Conservation (phyloP, 2,888 invertebrate species). For the Heteropelma amictum region DNA sequence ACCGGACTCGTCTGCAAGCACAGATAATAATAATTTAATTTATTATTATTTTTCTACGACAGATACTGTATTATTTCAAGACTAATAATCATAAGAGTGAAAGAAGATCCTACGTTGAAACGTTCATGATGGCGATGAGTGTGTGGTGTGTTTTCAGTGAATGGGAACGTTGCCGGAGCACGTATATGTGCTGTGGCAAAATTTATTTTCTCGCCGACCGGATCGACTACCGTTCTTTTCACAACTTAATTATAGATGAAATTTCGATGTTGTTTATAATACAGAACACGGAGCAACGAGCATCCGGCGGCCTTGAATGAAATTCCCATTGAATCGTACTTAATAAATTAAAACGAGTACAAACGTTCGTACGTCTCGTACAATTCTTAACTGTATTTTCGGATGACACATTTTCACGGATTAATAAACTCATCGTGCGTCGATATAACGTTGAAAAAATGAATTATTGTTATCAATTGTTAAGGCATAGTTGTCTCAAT, state of each 20-base stretch:
- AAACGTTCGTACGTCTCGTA: conserved; percentile 1
- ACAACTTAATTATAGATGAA: background rate
- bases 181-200: conserved; percentile 7
- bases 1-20: no score
- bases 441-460: no score
- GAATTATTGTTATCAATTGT: no score
- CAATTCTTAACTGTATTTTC: background rate
- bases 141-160: background rate
- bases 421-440: no score
- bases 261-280: conserved; percentile 10
- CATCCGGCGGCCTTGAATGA: conserved; percentile 40
- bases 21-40: no score
- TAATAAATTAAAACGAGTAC: background rate
- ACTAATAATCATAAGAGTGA: background rate
- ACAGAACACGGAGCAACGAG: conserved; percentile 31
- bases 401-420: background rate
- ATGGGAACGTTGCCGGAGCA: background rate
- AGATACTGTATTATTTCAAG: no score
- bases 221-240: conserved; percentile 25
- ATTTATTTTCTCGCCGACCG: conserved; percentile 25
- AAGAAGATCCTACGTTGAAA: background rate
- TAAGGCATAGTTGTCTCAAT: no score
- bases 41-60: no score
- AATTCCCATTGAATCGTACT: conserved; percentile 30
- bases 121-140: background rate